Percentiles rank a stretch among this genome's conserved stretches.
phyloP scores from a whole-genome alignment of 2,797 vertebrate species.

The Typhlichthys eigenmanni region DNA sequence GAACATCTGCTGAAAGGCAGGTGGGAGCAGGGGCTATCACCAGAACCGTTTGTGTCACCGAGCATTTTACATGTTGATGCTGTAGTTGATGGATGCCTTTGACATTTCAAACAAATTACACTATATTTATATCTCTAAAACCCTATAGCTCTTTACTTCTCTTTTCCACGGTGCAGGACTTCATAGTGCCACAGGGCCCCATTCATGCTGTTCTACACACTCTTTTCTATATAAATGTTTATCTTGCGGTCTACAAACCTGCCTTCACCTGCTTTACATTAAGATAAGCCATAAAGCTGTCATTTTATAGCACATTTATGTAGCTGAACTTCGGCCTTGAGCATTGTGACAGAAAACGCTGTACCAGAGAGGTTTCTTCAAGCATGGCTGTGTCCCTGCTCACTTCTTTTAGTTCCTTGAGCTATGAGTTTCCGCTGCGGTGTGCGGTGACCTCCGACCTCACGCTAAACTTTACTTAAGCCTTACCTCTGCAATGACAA shows the following conservation, averaged over 20 bases:
- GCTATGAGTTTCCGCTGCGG: conserved; percentile 34
- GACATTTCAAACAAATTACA: too few species aligned
- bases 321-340: conserved; percentile 48
- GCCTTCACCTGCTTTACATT: conserved; percentile 62
- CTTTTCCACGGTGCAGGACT: conserved; percentile 5
- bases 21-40: too few species aligned
- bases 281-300: conserved; percentile 61
- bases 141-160: conserved; percentile 16
- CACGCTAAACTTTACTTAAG: not conserved
- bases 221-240: conserved; percentile 34
- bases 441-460: conserved; percentile 62
- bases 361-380: conserved; percentile 38
- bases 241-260: conserved; percentile 31
- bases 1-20: too few species aligned
- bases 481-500: too few species aligned
- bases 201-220: conserved; percentile 28
- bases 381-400: conserved; percentile 54
- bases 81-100: too few species aligned
- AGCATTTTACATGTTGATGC: too few species aligned
- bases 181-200: conserved; percentile 31
- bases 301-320: conserved; percentile 50
- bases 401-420: conserved; percentile 32
- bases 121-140: too few species aligned
- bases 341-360: conserved; percentile 47
- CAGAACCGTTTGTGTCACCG: too few species aligned